Conservation (phyloP, 2,797 vertebrate species). For the Scarus forsteni region DNA sequence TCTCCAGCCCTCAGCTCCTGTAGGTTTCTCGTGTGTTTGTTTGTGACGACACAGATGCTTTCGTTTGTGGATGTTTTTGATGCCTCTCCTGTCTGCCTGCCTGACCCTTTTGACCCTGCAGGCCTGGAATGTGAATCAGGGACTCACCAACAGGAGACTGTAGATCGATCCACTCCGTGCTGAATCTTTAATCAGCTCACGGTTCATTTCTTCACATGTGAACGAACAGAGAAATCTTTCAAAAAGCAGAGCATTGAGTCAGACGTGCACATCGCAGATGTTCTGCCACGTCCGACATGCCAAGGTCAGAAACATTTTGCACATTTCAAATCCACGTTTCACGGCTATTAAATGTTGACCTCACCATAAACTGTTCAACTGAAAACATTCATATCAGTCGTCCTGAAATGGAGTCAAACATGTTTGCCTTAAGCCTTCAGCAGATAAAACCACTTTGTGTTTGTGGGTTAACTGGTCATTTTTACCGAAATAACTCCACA, state of each 20-base stretch:
- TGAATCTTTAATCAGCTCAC: background rate
- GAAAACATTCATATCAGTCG: too few relatives aligned
- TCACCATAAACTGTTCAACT: background rate
- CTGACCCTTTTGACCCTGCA: background rate
- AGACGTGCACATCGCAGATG: background rate
- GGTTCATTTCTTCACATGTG: background rate
- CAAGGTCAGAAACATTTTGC: background rate
- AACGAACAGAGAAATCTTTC: background rate
- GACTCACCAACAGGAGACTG: constrained; percentile 1
- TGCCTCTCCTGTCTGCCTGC: constrained; percentile 9
- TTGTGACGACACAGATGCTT: constrained; percentile 33
- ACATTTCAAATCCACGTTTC: constrained; percentile 3
- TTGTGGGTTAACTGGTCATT: background rate
- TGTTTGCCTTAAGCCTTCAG: background rate
- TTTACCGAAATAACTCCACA: background rate
- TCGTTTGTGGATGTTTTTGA: constrained; percentile 39
- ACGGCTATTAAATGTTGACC: constrained; percentile 4
- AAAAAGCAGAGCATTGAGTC: background rate
- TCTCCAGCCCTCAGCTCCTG: background rate
- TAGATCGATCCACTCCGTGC: constrained; percentile 1
- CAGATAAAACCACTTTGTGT: background rate
- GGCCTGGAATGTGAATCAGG: background rate
- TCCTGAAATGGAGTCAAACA: too few relatives aligned
- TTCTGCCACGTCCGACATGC: background rate
- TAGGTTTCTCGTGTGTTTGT: constrained; percentile 15